phyloP scores from a whole-genome alignment of 2,888 invertebrate species.

The Tetranychus truncatus region DNA sequence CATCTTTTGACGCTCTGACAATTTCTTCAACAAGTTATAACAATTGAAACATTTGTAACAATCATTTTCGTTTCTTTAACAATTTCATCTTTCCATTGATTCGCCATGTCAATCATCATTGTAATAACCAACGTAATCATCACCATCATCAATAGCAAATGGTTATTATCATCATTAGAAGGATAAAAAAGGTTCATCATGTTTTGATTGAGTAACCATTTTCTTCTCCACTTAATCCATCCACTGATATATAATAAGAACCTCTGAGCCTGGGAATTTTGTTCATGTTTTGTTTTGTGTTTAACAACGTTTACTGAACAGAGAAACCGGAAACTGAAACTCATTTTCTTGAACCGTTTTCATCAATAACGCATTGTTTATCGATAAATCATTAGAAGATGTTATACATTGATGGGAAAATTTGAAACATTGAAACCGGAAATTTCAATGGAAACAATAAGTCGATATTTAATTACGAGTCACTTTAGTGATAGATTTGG shows the following conservation, averaged over 20 bases:
- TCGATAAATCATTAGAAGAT: not conserved
- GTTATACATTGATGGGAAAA: not conserved
- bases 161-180: too few species aligned
- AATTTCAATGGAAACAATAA: not conserved
- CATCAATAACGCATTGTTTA: not conserved
- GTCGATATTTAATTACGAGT: too few species aligned
- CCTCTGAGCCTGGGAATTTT: not conserved
- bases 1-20: not conserved
- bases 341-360: not conserved
- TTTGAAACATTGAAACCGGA: not conserved
- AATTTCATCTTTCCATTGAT: not conserved
- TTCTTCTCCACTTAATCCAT: too few species aligned
- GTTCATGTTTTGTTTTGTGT: not conserved
- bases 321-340: not conserved
- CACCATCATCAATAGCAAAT: not conserved
- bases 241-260: too few species aligned
- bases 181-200: too few species aligned
- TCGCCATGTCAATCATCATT: not conserved
- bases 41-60: not conserved
- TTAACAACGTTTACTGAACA: not conserved
- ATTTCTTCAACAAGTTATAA: not conserved
- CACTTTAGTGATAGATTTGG: too few species aligned
- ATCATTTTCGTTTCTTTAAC: not conserved
- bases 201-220: too few species aligned
- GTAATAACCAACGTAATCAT: not conserved